Evolutionary conservation across 2,797 vertebrate genomes (phyloP).

Genomic region (Pseudopleuronectes americanus): DNA sequence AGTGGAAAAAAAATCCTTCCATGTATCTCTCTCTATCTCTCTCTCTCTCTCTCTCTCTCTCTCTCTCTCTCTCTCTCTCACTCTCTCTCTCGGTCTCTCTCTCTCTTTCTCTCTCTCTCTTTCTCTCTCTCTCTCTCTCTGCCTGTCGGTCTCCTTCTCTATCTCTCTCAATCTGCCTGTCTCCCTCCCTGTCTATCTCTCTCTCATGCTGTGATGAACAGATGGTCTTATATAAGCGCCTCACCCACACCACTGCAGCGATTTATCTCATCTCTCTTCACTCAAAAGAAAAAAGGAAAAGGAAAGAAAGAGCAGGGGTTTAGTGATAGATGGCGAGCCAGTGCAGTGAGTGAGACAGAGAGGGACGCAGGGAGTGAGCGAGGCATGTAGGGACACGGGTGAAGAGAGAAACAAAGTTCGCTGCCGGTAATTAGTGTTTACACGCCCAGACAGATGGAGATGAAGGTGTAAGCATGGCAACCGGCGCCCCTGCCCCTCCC

Average conservation of each 20-base stretch:
- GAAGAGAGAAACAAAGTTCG: slow-evolving; percentile 49
- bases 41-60: neutral
- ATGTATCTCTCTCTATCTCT: neutral
- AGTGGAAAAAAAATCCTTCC: neutral
- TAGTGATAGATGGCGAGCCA: slow-evolving; percentile 48
- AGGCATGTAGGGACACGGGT: slow-evolving; percentile 25
- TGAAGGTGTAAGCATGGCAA: slow-evolving; percentile 32
- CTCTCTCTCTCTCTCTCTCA: neutral
- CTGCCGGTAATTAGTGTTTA: slow-evolving; percentile 66
- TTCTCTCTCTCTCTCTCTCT: too few relatives aligned
- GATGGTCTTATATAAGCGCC: slow-evolving; percentile 65
- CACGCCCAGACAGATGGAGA: slow-evolving; percentile 45
- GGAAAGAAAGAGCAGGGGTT: slow-evolving; percentile 10
- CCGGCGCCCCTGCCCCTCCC: neutral
- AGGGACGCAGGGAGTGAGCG: slow-evolving; percentile 14
- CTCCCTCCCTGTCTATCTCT: slow-evolving; percentile 6
- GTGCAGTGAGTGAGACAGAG: slow-evolving; percentile 37
- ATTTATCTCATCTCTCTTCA: slow-evolving; percentile 57
- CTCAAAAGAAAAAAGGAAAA: slow-evolving; percentile 26
- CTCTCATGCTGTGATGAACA: slow-evolving; percentile 60
- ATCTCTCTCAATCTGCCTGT: neutral
- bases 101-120: too few relatives aligned
- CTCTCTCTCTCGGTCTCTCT: neutral
- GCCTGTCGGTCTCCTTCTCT: neutral
- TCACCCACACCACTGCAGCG: slow-evolving; percentile 67